Conservation (phyloP, 92 coral and sea anemone genomes). For the Phenganax stokvisi region DNA sequence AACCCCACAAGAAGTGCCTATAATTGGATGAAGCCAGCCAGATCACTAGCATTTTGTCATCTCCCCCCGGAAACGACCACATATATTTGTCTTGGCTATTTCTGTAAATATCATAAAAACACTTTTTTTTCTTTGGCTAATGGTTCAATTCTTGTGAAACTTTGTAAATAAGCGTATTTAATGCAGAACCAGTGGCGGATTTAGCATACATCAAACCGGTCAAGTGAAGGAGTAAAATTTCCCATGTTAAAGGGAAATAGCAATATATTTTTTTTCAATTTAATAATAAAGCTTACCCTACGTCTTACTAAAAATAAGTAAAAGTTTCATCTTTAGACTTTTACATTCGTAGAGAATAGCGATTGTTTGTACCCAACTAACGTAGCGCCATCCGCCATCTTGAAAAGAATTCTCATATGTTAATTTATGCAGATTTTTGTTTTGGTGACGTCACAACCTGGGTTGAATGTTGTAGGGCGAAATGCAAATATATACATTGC, state of each 20-base stretch:
- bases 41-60: too few relatives aligned
- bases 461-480: slow-evolving; percentile 8
- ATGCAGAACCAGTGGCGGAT: too few relatives aligned
- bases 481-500: not conserved
- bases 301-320: not conserved
- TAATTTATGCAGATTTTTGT: not conserved
- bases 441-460: slow-evolving; percentile 21
- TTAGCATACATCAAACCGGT: too few relatives aligned
- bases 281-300: not conserved
- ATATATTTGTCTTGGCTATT: too few relatives aligned
- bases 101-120: too few relatives aligned
- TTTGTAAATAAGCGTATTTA: too few relatives aligned
- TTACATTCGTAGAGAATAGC: not conserved
- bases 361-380: not conserved
- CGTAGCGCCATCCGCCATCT: slow-evolving; percentile 1
- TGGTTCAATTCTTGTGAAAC: too few relatives aligned
- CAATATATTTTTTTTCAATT: slow-evolving; percentile 9
- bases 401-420: not conserved
- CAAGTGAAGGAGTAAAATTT: too few relatives aligned
- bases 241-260: slow-evolving; percentile 12
- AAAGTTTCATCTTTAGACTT: slow-evolving; percentile 11
- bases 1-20: too few relatives aligned
- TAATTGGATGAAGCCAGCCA: too few relatives aligned
- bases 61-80: too few relatives aligned
- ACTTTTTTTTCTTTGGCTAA: too few relatives aligned